phyloP scores from a whole-genome alignment of 2,888 invertebrate species.

The Drosophila tripunctata region DNA sequence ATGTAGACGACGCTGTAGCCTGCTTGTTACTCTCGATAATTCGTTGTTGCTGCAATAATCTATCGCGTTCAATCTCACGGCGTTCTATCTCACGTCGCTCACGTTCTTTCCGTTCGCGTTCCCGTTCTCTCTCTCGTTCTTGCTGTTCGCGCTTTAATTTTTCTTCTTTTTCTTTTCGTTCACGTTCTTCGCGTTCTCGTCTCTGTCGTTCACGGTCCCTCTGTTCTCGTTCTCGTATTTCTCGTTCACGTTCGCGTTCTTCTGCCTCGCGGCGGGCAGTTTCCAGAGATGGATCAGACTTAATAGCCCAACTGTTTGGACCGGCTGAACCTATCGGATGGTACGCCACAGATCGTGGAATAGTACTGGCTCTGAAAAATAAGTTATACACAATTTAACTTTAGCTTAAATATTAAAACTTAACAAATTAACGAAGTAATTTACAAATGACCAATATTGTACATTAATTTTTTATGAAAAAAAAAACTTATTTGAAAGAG shows the following conservation, averaged over 20 bases:
- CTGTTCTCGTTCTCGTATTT: constrained; percentile 84
- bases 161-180: constrained; percentile 85
- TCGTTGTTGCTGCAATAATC: constrained; percentile 87
- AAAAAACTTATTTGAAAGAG: no score
- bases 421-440: no score
- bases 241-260: constrained; percentile 83
- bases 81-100: constrained; percentile 86
- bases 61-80: constrained; percentile 87
- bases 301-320: constrained; percentile 87
- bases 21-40: constrained; percentile 85
- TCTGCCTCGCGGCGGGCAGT: constrained; percentile 87
- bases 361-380: constrained; percentile 66
- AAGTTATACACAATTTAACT: neutral
- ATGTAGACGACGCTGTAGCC: constrained; percentile 81
- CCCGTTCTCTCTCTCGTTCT: constrained; percentile 86
- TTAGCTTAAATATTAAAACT: neutral
- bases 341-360: constrained; percentile 87
- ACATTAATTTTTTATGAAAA: no score
- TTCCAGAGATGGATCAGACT: constrained; percentile 87
- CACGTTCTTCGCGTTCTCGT: constrained; percentile 84
- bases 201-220: constrained; percentile 84
- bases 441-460: no score
- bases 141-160: constrained; percentile 86
- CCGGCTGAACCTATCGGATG: constrained; percentile 83
- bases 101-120: constrained; percentile 86